These are phyloP conservation scores for Silurus asotus DNA, from an alignment of 2,113 vertebrate species.

Conservation along the genomic window DNA sequence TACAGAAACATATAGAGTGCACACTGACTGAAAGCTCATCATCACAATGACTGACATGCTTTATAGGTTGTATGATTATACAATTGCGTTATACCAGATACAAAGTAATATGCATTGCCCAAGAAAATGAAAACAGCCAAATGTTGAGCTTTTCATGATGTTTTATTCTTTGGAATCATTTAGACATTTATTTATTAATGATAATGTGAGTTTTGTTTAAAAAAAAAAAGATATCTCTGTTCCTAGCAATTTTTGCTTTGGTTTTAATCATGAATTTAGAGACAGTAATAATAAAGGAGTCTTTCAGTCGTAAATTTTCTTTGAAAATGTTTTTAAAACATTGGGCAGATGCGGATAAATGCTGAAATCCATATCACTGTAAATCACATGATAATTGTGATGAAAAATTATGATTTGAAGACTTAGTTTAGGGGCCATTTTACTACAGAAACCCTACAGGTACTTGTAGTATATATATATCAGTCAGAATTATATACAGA, in stretches of 20 bases:
- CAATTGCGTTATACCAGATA: not conserved
- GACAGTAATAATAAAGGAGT: no score
- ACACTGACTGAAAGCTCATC: not conserved
- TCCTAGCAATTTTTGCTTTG: not conserved
- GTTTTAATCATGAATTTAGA: not conserved
- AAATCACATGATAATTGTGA: not conserved
- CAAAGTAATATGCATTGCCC: not conserved
- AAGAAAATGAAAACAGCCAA: not conserved
- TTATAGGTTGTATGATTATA: not conserved
- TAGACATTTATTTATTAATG: not conserved
- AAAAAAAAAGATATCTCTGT: not conserved
- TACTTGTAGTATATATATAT: not conserved
- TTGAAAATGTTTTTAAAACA: no score
- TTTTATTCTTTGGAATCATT: not conserved
- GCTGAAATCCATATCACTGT: not conserved
- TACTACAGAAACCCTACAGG: not conserved
- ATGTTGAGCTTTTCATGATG: no score
- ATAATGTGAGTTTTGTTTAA: not conserved
- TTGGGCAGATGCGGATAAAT: not conserved
- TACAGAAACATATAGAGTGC: not conserved
- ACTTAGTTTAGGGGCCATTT: not conserved
- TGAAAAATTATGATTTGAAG: not conserved
- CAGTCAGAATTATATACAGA: not conserved
- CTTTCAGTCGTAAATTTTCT: no score
- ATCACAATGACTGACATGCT: not conserved